Evolutionary conservation across 2,113 vertebrate genomes (phyloP).

Genomic region (Podarcis cretensis): DNA sequence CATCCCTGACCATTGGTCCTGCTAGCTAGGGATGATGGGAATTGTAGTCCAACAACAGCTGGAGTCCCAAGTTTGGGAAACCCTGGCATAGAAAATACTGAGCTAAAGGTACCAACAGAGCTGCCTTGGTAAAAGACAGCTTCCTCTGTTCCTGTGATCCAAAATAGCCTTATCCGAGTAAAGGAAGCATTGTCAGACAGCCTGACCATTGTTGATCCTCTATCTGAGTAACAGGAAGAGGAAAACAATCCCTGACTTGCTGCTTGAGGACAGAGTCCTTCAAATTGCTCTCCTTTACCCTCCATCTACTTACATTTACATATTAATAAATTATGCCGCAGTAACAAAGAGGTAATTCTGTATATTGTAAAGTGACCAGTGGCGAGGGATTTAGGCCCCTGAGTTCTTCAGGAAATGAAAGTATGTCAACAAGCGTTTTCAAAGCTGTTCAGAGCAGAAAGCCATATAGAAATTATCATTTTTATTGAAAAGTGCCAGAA

Average conservation of each 20-base stretch:
- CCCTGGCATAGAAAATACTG: too few species aligned
- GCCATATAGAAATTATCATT: slow-evolving; percentile 37
- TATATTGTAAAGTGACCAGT: neutral
- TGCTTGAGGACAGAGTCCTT: neutral
- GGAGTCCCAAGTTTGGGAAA: too few species aligned
- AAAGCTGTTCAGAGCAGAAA: slow-evolving; percentile 9
- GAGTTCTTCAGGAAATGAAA: slow-evolving; percentile 3
- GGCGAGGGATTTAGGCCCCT: neutral
- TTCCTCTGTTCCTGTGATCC: too few species aligned
- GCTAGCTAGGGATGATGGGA: too few species aligned
- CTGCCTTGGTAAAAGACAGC: too few species aligned
- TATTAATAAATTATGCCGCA: neutral
- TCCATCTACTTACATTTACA: neutral
- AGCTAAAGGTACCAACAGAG: too few species aligned
- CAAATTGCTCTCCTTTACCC: neutral
- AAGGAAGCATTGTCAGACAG: neutral
- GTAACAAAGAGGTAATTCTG: neutral
- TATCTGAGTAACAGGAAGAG: neutral
- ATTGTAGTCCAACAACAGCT: too few species aligned
- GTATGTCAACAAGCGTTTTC: slow-evolving; percentile 21
- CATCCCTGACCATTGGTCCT: too few species aligned
- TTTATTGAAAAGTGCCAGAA: slow-evolving; percentile 37
- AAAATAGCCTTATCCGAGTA: neutral
- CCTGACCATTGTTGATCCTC: neutral
- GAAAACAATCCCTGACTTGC: neutral